Evolutionary conservation across 2,888 invertebrate species (phyloP).

Genomic region (Blastobasis lacticolella): DNA sequence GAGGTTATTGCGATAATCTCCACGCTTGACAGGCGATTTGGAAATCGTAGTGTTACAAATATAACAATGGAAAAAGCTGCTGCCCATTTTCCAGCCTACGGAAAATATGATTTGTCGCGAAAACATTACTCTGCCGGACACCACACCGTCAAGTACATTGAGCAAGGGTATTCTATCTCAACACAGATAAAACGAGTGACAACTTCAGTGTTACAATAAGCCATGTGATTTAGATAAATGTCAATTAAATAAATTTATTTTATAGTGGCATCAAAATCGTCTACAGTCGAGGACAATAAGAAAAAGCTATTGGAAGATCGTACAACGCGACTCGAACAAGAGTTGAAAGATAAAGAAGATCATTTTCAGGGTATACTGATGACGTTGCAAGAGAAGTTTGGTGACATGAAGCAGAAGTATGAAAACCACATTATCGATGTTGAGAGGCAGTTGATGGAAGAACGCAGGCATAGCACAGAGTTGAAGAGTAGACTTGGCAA

Average conservation of each 20-base stretch:
- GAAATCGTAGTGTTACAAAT: no score
- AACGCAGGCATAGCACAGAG: slow-evolving; percentile 60
- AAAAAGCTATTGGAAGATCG: slow-evolving; percentile 81
- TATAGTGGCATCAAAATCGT: slow-evolving; percentile 75
- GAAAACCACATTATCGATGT: slow-evolving; percentile 82
- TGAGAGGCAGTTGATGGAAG: slow-evolving; percentile 77
- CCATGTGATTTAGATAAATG: no score
- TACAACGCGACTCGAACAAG: slow-evolving; percentile 80
- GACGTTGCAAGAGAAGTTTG: slow-evolving; percentile 84
- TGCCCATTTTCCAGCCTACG: no score
- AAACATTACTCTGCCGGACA: no score
- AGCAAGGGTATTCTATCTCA: no score
- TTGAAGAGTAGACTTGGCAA: slow-evolving; percentile 71
- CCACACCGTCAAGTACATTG: no score
- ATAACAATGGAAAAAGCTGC: no score
- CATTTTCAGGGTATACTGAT: slow-evolving; percentile 81
- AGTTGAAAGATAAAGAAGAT: slow-evolving; percentile 80
- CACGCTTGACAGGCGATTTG: no score
- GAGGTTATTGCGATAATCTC: no score
- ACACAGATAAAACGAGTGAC: no score
- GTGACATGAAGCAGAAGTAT: slow-evolving; percentile 84
- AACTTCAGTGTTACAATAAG: no score
- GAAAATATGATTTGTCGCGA: no score
- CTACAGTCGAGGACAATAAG: slow-evolving; percentile 69
- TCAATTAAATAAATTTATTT: slow-evolving; percentile 5